A percentile compares a stretch with the other conserved stretches of the same genome.
These are phyloP conservation scores for Trematomus loennbergii DNA, from an alignment of 2,113 vertebrate species.

Conservation along the genomic window DNA sequence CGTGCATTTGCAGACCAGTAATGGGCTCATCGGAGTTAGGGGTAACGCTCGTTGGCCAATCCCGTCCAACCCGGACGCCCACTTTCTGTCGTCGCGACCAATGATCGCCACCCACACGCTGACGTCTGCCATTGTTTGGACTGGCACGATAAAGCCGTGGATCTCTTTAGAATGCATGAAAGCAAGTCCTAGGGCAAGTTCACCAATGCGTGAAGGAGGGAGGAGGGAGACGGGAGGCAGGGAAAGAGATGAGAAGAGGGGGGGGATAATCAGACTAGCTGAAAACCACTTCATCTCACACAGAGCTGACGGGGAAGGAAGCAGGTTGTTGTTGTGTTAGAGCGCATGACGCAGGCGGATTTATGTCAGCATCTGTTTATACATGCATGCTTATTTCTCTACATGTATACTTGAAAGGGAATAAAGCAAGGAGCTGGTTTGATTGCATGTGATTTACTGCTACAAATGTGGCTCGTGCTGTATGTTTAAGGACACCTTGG, in stretches of 20 bases:
- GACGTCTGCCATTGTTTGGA: conserved; percentile 59
- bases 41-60: conserved; percentile 42
- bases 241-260: conserved; percentile 22
- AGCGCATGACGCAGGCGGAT: conserved; percentile 15
- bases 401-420: neutral
- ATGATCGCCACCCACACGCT: conserved; percentile 46
- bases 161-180: conserved; percentile 77
- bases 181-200: conserved; percentile 70
- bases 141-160: conserved; percentile 57
- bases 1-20: conserved; percentile 58
- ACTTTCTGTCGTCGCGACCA: conserved; percentile 38
- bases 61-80: conserved; percentile 42
- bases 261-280: conserved; percentile 71
- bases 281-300: conserved; percentile 69
- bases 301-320: conserved; percentile 52
- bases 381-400: neutral
- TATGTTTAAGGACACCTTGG: conserved; percentile 13
- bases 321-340: conserved; percentile 34
- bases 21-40: conserved; percentile 54
- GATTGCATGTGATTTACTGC: neutral
- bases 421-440: neutral
- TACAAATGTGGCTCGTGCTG: neutral
- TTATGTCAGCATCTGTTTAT: conserved; percentile 25
- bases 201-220: conserved; percentile 80
- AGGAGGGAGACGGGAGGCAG: conserved; percentile 55